These are phyloP conservation scores for Lordiphosa clarofinis DNA, from an alignment of 1,140 invertebrate genomes.

Conservation along the genomic window DNA sequence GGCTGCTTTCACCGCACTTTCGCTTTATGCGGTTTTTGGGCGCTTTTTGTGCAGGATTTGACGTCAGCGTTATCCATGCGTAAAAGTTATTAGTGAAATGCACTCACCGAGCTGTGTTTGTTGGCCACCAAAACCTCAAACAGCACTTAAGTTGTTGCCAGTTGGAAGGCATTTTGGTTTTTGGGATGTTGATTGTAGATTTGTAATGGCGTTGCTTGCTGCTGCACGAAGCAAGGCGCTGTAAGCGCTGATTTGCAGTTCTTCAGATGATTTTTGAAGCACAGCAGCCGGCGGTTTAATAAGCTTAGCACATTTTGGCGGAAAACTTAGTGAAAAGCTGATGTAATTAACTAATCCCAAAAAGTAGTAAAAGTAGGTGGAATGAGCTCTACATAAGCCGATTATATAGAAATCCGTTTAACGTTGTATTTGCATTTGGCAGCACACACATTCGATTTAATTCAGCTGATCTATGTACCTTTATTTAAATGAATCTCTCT, in stretches of 20 bases:
- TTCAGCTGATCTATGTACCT: too few relatives aligned
- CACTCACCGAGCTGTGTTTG: slow-evolving; percentile 53
- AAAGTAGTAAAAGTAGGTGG: neutral
- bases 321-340: slow-evolving; percentile 16
- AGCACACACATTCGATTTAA: too few relatives aligned
- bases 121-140: slow-evolving; percentile 62
- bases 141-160: slow-evolving; percentile 73
- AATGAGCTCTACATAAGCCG: neutral
- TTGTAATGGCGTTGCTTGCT: slow-evolving; percentile 34
- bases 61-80: slow-evolving; percentile 60
- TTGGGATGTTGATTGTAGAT: slow-evolving; percentile 26
- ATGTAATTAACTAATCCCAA: slow-evolving; percentile 27
- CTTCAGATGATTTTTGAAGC: slow-evolving; percentile 16
- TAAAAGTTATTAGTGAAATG: slow-evolving; percentile 74
- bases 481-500: too few relatives aligned
- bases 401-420: neutral
- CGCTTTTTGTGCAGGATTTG: slow-evolving; percentile 40
- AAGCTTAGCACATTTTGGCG: slow-evolving; percentile 48
- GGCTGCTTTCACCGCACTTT: slow-evolving; percentile 45
- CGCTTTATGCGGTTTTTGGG: slow-evolving; percentile 61
- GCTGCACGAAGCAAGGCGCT: neutral
- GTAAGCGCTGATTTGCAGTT: slow-evolving; percentile 18
- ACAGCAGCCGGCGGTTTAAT: slow-evolving; percentile 20
- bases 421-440: too few relatives aligned
- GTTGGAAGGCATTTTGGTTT: slow-evolving; percentile 50